Base-by-base conservation (phyloP, 2,888 invertebrate species). In the Lepidochrysops patricia region DNA sequence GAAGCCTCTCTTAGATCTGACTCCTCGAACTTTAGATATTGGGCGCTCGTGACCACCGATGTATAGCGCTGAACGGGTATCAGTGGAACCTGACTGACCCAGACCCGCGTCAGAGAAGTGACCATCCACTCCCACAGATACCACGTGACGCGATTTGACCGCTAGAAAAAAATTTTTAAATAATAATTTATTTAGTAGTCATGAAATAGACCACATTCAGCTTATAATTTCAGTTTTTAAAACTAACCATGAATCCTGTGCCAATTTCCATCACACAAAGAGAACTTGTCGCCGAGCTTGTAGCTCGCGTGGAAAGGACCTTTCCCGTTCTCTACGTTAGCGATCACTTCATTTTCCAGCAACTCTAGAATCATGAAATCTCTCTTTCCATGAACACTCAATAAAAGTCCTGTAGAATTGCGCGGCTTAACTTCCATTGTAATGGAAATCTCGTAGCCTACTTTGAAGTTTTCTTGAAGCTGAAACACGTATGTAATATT, bases 191-290 rank as follows among this genome's bases (percentile, higher is more conserved):
- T n/a, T n/a, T n/a, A n/a, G n/a, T n/a, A n/a, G n/a, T n/a, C n/a
- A n/a, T n/a, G n/a, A n/a, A n/a, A n/a, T n/a, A n/a, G n/a, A n/a
- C n/a, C n/a, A n/a, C n/a, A n/a, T n/a, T 6, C 6, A 57, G 50
- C n/a, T 6, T 15, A 25, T 57, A 1, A 13, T 29, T 57, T 5
- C 12, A 58, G 2, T 19, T 29, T 12, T n/a, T 15, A 49, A 29
- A 34, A 25, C 71, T 78, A 77, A 94, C 94, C 93, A 82, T 92
- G 91, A 70, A 98, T 95, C 61, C 91, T 93, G 75, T 99, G 98
- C 98, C 98, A 99, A 60, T 95, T 91, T 56, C 99, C 98, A 80
- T 99, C 97, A 76, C 99, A 99, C 63, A 98, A 91, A 69, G 93
- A 92, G 62, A 91, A 91, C 57, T 92, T 91, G 52, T 91, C 89